phyloP scores from a whole-genome alignment of 2,797 vertebrate species.

The Enteromius anoplus region DNA sequence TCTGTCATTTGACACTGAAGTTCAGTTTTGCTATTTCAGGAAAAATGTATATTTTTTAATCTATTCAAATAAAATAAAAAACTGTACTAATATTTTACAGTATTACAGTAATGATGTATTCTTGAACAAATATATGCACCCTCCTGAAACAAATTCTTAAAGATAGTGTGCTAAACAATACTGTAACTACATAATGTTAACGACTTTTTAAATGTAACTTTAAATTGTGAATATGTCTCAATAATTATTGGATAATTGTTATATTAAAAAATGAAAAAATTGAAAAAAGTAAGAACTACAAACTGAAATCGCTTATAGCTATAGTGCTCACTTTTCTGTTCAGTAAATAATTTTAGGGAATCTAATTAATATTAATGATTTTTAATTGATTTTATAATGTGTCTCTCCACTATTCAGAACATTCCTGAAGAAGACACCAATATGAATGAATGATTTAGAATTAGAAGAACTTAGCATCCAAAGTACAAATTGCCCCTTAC shows the following conservation, averaged over 20 bases:
- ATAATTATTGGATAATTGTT: not conserved
- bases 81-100: not conserved
- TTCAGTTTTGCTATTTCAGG: no score
- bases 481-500: not conserved
- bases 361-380: conserved; percentile 29
- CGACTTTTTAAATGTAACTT: not conserved
- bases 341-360: not conserved
- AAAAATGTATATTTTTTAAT: no score
- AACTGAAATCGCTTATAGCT: not conserved
- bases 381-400: conserved; percentile 3
- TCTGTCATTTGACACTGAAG: no score
- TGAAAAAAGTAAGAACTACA: not conserved
- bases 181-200: not conserved
- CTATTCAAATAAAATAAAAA: no score
- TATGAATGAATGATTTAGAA: not conserved
- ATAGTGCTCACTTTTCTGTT: not conserved
- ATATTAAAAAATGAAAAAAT: not conserved
- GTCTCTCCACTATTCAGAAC: not conserved
- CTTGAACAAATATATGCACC: not conserved
- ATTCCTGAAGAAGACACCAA: not conserved
- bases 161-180: not conserved
- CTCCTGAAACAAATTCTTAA: not conserved
- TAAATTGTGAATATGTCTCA: not conserved
- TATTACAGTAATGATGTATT: not conserved
- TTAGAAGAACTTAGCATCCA: not conserved